Evolutionary conservation across 2,797 vertebrate species (phyloP).

Genomic region (Diceros bicornis): DNA sequence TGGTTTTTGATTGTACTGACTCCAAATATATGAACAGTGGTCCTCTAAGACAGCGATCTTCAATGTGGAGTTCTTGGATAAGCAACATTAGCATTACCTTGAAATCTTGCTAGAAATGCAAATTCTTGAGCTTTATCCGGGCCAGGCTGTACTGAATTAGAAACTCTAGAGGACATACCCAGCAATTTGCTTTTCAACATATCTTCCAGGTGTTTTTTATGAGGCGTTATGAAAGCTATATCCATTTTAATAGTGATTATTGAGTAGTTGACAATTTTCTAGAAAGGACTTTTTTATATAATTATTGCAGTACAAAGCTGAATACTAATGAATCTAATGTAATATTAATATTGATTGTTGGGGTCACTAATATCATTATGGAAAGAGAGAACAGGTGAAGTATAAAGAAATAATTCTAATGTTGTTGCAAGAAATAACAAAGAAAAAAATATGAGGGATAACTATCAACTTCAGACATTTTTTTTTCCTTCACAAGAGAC

Average conservation of each 20-base stretch:
- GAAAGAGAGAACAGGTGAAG: background rate
- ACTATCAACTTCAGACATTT: background rate
- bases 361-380: background rate
- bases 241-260: background rate
- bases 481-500: background rate
- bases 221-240: background rate
- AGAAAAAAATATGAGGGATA: background rate
- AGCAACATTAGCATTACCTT: background rate
- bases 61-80: background rate
- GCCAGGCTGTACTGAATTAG: no score
- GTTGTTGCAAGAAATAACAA: background rate
- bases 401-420: background rate
- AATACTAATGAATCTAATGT: background rate
- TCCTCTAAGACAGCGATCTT: background rate
- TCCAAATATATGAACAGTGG: slow-evolving; percentile 38
- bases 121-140: background rate
- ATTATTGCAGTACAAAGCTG: background rate
- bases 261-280: background rate
- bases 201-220: background rate
- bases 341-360: background rate
- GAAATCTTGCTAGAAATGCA: slow-evolving; percentile 29
- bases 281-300: background rate
- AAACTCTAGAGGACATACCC: background rate
- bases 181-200: background rate
- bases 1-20: slow-evolving; percentile 39